Percentiles rank a stretch among this genome's conserved stretches.
Evolutionary conservation across 2,113 vertebrate species (phyloP).

Genomic region (Porphyrio hochstetteri): DNA sequence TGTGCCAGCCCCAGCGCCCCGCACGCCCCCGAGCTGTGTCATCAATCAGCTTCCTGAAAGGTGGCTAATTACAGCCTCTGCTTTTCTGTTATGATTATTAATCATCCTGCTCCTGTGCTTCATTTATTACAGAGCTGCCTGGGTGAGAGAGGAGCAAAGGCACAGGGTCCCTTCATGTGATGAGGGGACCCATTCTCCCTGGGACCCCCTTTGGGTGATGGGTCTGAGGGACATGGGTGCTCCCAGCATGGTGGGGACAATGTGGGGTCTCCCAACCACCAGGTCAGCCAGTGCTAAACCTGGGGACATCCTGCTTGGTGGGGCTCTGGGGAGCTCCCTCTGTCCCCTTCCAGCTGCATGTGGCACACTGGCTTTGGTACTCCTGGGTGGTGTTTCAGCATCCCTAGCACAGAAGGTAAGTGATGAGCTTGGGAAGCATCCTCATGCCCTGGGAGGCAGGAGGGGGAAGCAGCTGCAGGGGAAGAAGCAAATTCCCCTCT

Average conservation of each 20-base stretch:
- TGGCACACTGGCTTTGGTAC: neutral
- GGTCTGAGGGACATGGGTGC: neutral
- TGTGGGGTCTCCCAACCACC: neutral
- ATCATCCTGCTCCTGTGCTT: neutral
- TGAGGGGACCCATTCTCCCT: accelerated
- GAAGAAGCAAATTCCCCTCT: neutral
- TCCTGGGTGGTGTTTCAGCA: accelerated
- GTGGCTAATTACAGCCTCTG: constrained; percentile 43
- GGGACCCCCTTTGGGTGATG: neutral
- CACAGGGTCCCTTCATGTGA: accelerated
- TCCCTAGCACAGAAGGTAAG: neutral
- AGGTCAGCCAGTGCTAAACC: neutral
- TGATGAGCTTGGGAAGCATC: neutral
- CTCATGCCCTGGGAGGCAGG: neutral
- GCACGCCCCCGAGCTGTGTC: neutral
- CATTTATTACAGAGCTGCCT: neutral
- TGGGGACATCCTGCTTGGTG: neutral
- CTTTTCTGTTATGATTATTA: neutral
- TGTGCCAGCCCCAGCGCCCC: neutral
- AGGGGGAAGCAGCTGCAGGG: neutral
- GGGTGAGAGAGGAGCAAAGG: neutral
- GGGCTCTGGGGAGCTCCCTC: accelerated
- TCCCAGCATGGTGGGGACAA: neutral
- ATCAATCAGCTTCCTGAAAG: constrained; percentile 28
- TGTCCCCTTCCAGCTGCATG: accelerated